Evolutionary conservation across 2,113 vertebrate genomes (phyloP), one percentile per base, ranked within the genome.

Genomic region (Struthio camelus): DNA sequence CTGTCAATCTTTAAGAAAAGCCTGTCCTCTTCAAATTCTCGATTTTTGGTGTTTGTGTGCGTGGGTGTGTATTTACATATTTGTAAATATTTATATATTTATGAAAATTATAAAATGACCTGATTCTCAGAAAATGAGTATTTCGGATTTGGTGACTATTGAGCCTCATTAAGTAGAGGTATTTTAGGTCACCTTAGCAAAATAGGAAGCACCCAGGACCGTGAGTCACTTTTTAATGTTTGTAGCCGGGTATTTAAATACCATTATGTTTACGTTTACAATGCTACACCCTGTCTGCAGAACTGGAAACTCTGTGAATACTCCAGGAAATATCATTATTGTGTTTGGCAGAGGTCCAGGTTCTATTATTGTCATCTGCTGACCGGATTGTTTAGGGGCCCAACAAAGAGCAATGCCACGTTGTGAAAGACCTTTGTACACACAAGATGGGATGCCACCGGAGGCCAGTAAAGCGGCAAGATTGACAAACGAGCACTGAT

Each of bases 231-330:
- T 48, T 46, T 59, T 80, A 90, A 34, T 36, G 46, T 30, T 56
- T 56, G 42, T n/a, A 80, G 64, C 66, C 58, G 75, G 89, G 10
- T 53, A 40, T 70, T 95, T 58, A n/a, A 94, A 94, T 58, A 25
- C 40, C 1, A 0, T 62, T n/a, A 80, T 79, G n/a, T 88, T 92
- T 30, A 58, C 61, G 73, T 65, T 93, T 42, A 72, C 87, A 67
- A 2, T 15, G 94, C 46, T 88, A 81, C 76, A 59, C 92, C 90
- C 95, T 79, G 83, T 81, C 67, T 93, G 86, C 75, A 89, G 80
- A 82, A 14, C 83, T 96, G 95, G 95, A 89, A 96, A 90, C 38
- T 78, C 79, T 65, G 81, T 88, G 96, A 95, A 92, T 90, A 56
- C 83, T 86, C 80, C 88, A 78, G 95, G 95, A 96, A 90, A 94